These are phyloP conservation scores for Panagrolaimus sp. DNA, from an alignment of 1,140 invertebrate species.

Conservation along the genomic window DNA sequence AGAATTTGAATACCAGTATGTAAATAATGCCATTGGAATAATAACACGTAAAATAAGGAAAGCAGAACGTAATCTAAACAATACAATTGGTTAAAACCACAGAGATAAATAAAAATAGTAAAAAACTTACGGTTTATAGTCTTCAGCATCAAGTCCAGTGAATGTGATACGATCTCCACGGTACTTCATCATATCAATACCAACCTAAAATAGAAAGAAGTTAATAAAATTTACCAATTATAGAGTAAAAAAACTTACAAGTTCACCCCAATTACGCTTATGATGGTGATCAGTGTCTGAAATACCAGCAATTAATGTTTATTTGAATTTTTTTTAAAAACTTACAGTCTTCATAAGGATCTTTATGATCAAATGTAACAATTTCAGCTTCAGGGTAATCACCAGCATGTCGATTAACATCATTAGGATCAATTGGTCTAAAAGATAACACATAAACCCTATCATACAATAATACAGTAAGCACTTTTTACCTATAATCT, in stretches of 20 bases:
- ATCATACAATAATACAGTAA: background rate
- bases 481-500: slow-evolving; percentile 16
- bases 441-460: slow-evolving; percentile 19
- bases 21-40: slow-evolving; percentile 41
- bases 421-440: slow-evolving; percentile 35
- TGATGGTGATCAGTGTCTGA: slow-evolving; percentile 36
- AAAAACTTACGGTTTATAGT: slow-evolving; percentile 45
- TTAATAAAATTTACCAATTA: slow-evolving; percentile 1
- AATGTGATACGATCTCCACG: slow-evolving; percentile 51
- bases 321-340: no score
- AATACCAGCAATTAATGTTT: no score
- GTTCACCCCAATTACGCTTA: slow-evolving; percentile 56
- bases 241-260: slow-evolving; percentile 30
- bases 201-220: slow-evolving; percentile 35
- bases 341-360: slow-evolving; percentile 54
- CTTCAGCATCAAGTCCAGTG: slow-evolving; percentile 53
- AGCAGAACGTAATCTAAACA: slow-evolving; percentile 37
- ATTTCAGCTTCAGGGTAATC: slow-evolving; percentile 57
- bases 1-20: slow-evolving; percentile 33
- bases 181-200: slow-evolving; percentile 43
- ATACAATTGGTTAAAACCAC: background rate
- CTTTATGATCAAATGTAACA: slow-evolving; percentile 51
- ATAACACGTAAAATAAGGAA: slow-evolving; percentile 39
- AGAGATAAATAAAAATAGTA: slow-evolving; percentile 15
- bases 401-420: slow-evolving; percentile 37